Base-by-base conservation (phyloP, 2,113 vertebrate species). In the Melanerpes formicivorus region DNA sequence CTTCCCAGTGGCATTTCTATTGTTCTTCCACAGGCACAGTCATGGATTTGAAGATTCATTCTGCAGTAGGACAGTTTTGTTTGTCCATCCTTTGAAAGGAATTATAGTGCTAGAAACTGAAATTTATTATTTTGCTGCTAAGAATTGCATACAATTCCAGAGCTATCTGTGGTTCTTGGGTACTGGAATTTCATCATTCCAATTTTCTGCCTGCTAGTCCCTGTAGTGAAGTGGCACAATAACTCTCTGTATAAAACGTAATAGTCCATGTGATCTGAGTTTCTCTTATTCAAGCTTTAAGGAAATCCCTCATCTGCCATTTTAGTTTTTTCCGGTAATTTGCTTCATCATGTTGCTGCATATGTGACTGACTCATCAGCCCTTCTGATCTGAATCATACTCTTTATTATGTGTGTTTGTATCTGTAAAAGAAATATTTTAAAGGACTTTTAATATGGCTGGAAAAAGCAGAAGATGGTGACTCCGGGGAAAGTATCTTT, bases 401-500 rank as follows among this genome's bases (percentile, higher is more conserved):
- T 56, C 16, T 89, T 78, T 89, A 90, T 72, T 55, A 42, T 16
- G 14, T 66, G 37, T 18, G 8, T 63, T 76, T 76, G 8, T 87
- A 55, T 77, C 55, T 60, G 6, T 58, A 22, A 60, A 40, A 73
- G 67, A 90, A 96, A 76, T 78, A 76, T 86, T 92, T 95, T 65
- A 77, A 34, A 85, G 15, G 15, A 52, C 27, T 70, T 90, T 54
- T 86, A 85, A 66, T 78, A 50, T 80, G 63, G 88, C 84, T 90
- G 89, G 66, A 95, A 92, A 92, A 80, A 1, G 21, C 30, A 76
- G 64, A 92, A 79, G 48, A 62, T 48, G 32, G 42, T 72, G 80
- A 21, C 75, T 85, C 78, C 69, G 84, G 73, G 73, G 83, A 93
- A 90, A 92, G 73, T 48, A 63, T 29, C 91, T 81, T 87, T 74